These are phyloP conservation scores for Eustalomyia histrio DNA, from an alignment of 2,888 invertebrate species.

Conservation along the genomic window DNA sequence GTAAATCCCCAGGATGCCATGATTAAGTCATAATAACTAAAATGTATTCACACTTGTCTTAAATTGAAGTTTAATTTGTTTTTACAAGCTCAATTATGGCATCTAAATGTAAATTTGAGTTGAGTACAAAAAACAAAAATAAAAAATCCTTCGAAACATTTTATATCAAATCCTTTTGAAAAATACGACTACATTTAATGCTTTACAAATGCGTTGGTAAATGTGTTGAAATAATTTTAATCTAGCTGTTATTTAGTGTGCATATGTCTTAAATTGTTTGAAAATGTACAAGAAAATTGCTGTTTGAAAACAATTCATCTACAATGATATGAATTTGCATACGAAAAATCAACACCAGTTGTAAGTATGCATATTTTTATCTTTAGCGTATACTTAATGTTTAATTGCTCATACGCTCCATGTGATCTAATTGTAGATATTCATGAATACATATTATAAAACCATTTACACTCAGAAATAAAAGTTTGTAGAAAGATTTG, in stretches of 20 bases:
- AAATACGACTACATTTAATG: not conserved
- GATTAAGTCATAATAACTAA: slow-evolving; percentile 65
- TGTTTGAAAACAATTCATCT: too few relatives aligned
- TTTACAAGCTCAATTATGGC: slow-evolving; percentile 73
- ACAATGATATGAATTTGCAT: too few relatives aligned
- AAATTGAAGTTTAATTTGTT: slow-evolving; percentile 78
- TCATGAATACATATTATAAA: too few relatives aligned
- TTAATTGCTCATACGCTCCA: too few relatives aligned
- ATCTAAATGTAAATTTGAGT: slow-evolving; percentile 64
- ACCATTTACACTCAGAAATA: too few relatives aligned
- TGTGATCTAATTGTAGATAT: too few relatives aligned
- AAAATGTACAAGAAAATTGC: not conserved
- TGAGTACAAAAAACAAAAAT: slow-evolving; percentile 5
- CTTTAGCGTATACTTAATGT: too few relatives aligned
- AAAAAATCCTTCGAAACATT: not conserved
- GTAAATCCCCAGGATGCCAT: slow-evolving; percentile 63
- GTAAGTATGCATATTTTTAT: too few relatives aligned
- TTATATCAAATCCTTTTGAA: slow-evolving; percentile 36
- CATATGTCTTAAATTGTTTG: not conserved
- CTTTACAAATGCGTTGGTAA: not conserved
- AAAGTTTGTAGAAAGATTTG: too few relatives aligned
- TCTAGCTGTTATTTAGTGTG: slow-evolving; percentile 1
- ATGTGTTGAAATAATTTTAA: not conserved
- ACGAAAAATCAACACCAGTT: too few relatives aligned
- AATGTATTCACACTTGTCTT: slow-evolving; percentile 62